A percentile compares a stretch with the other conserved stretches of the same genome.
Conservation (phyloP, 2,113 vertebrate genomes). For the Gobius niger region DNA sequence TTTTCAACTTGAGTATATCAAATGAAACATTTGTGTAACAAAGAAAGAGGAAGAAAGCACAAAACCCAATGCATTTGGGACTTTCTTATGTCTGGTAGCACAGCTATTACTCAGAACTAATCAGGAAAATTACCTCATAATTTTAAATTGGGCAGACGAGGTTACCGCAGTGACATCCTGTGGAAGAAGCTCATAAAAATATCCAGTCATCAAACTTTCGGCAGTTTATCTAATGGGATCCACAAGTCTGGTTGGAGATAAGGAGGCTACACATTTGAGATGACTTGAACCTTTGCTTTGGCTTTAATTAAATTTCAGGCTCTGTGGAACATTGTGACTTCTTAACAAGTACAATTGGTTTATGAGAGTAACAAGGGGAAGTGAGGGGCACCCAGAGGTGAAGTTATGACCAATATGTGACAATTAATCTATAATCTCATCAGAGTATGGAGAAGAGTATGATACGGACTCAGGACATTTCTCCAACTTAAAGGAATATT, state of each 20-base stretch:
- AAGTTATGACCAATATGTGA: conserved; percentile 42
- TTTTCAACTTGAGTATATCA: conserved; percentile 31
- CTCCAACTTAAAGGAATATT: too few relatives aligned
- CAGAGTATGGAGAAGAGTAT: conserved; percentile 23
- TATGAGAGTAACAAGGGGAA: conserved; percentile 57
- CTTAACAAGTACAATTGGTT: conserved; percentile 71
- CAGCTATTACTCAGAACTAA: conserved; percentile 50
- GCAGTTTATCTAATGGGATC: conserved; percentile 53
- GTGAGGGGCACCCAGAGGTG: conserved; percentile 47
- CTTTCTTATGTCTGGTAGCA: conserved; percentile 52
- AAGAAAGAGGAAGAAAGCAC: conserved; percentile 35
- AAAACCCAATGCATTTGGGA: conserved; percentile 42
- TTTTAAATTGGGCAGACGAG: conserved; percentile 50
- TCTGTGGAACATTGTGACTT: conserved; percentile 73
- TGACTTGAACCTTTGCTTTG: conserved; percentile 55
- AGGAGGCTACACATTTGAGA: conserved; percentile 64
- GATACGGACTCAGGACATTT: conserved; percentile 4
- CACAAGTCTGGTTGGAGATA: conserved; percentile 59
- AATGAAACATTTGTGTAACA: conserved; percentile 39
- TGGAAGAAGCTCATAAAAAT: conserved; percentile 9
- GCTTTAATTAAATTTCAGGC: conserved; percentile 67
- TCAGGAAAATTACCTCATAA: conserved; percentile 52
- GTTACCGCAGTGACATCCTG: conserved; percentile 37
- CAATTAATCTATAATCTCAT: conserved; percentile 25
- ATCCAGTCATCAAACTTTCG: conserved; percentile 41